Evolutionary conservation across 2,888 invertebrate species (phyloP).

Genomic region (Autographa gamma): DNA sequence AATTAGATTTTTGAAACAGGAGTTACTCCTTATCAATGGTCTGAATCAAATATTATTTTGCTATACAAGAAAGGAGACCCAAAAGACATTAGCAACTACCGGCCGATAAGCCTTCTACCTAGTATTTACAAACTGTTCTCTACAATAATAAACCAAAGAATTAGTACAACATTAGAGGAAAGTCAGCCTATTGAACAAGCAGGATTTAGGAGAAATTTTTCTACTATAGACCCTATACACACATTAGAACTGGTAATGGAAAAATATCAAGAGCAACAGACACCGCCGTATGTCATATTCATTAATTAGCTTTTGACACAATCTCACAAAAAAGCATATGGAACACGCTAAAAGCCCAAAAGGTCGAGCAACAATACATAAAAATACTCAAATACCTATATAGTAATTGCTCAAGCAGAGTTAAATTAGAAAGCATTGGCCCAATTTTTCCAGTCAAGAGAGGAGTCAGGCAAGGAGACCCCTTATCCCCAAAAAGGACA

Average conservation of each 20-base stretch:
- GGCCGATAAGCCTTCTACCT: no score
- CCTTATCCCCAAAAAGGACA: constrained; percentile 14
- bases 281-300: no score
- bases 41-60: background rate
- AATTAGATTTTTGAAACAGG: background rate
- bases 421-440: constrained; percentile 13
- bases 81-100: no score
- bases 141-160: no score
- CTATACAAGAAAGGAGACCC: background rate
- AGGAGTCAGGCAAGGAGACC: constrained; percentile 19
- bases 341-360: constrained; percentile 2
- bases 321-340: background rate
- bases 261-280: no score
- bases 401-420: constrained; percentile 13
- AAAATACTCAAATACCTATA: constrained; percentile 10
- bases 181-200: background rate
- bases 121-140: no score
- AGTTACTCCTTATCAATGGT: background rate
- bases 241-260: background rate
- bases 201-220: constrained; percentile 1
- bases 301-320: background rate
- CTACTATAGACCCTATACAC: background rate
- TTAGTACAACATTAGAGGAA: background rate
- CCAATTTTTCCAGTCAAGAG: constrained; percentile 9
- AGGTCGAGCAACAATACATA: constrained; percentile 14